Base-by-base conservation (phyloP, 2,797 vertebrate genomes). In the Craterocephalus amniculus region DNA sequence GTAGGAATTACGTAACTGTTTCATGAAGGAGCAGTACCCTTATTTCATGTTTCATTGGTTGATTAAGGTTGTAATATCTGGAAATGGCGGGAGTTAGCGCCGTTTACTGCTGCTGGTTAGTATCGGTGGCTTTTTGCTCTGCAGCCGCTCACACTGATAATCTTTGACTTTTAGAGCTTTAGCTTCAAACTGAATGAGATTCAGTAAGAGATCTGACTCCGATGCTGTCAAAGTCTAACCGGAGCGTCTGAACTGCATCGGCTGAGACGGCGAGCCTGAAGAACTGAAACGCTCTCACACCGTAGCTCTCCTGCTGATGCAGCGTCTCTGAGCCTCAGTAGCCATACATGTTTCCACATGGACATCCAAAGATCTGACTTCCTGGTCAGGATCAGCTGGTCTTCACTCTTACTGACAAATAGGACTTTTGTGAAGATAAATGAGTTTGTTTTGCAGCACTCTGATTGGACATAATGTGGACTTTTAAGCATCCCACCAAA, bases 311-410 rank as follows among this genome's bases (percentile, higher is more conserved):
- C 55, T 66, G 3, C 43, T 58, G 10, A 61, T 16, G 40, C 60
- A 67, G 76, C 63, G 72, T 58, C 59, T 36, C 10, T n/a, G 65
- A 76, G 72, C 63, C 79, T 76, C 76, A 81, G 84, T 79, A 86
- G 86, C 83, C 86, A 77, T 34, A 56, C 27, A 55, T 78, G 79
- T 72, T 68, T 49, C 67, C 24, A 1, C 35, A 16, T 26, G 45
- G 31, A 36, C 58, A 63, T 71, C 72, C 63, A 49, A 71, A 69
- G 70, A 65, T 58, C 22, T 34, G 61, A 60, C 7, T 2, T 24
- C 26, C 22, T 45, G 55, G 59, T 56, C 65, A 48, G 18, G 56
- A 34, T 34, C 3, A 20, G 38, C 9, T 54, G 35, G 3, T 36
- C 35, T 54, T 55, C 34, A 65, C 24, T 65, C 51, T 55, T 18